Evolutionary conservation across 2,888 invertebrate genomes (phyloP), one percentile per base, ranked within the genome.

Genomic region (Caenorhabditis becei): DNA sequence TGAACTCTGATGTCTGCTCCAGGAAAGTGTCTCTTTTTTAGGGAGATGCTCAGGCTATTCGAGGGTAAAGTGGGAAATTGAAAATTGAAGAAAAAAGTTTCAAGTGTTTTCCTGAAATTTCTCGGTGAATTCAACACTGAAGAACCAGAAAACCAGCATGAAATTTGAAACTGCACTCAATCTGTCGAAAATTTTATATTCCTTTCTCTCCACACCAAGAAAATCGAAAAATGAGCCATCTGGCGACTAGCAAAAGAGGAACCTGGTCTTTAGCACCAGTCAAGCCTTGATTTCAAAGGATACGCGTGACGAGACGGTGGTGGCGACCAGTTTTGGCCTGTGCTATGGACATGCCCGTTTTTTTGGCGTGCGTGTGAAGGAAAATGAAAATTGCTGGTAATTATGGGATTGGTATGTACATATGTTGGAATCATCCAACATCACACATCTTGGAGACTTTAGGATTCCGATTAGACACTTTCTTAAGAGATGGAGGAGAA

Each of bases 1-100:
- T 70, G 56, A 59, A 61, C 61, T 62, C 41, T 71, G 71, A 71
- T 71, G 71, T 32, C 28, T 53, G 53, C 53, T 53, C 53, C 2
- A 23, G 41, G 51, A 24, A 16, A 7, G 14, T 26, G 23, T 51
- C 24, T 23, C 37, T 70, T 53, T 23, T 47, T 44, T 41, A 23
- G 26, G 32, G 11, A 62, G 41, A 41, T 41, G 35, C 10, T 35
- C 35, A n/a, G n/a, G n/a, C n/a, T n/a, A n/a, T n/a, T n/a, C 35
- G 10, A 35, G 35, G 35, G 35, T n/a, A n/a, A n/a, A n/a, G 35
- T 8, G 20, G 14, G n/a, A 7, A 26, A 61, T 32, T 24, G 28
- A 16, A 32, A 26, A 35, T 49, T 23, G 10, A 3, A 32, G 28
- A 1, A 2, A 11, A n/a, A n/a, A n/a, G n/a, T n/a, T n/a, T n/a